Conservation (phyloP, 92 coral and sea anemone genomes). For the Palythoa grandiflora region DNA sequence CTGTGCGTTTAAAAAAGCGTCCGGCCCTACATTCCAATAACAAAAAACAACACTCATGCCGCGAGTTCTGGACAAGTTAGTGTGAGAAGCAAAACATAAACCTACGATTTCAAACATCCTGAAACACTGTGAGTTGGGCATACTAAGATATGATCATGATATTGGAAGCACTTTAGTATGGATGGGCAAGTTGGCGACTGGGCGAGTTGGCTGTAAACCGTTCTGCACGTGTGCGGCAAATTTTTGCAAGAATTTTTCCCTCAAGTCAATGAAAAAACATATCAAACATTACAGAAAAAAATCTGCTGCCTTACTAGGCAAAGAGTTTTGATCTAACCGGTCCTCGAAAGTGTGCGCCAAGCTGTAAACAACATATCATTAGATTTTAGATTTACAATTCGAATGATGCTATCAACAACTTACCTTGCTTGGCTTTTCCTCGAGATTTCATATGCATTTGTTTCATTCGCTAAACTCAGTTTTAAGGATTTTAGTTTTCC, state of each 20-base stretch:
- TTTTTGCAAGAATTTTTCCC: slow-evolving; percentile 19
- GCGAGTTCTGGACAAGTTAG: slow-evolving; percentile 34
- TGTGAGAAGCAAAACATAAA: slow-evolving; percentile 23
- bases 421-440: slow-evolving; percentile 37
- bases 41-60: slow-evolving; percentile 27
- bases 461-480: slow-evolving; percentile 11
- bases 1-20: slow-evolving; percentile 33
- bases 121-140: slow-evolving; percentile 3
- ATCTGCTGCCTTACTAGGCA: slow-evolving; percentile 5
- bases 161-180: neutral
- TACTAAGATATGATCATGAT: neutral
- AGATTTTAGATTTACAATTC: slow-evolving; percentile 19
- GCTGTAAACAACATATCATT: slow-evolving; percentile 16
- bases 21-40: slow-evolving; percentile 29
- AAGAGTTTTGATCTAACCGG: slow-evolving; percentile 1
- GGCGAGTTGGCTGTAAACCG: slow-evolving; percentile 22
- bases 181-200: slow-evolving; percentile 5
- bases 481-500: slow-evolving; percentile 23
- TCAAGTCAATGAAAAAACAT: slow-evolving; percentile 23
- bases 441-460: slow-evolving; percentile 30
- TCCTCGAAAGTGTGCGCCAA: slow-evolving; percentile 26
- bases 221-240: slow-evolving; percentile 18
- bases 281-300: slow-evolving; percentile 19
- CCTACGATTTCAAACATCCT: slow-evolving; percentile 15
- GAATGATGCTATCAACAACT: slow-evolving; percentile 28